Evolutionary conservation across 2,888 invertebrate genomes (phyloP).

Genomic region (Acleris holmiana): DNA sequence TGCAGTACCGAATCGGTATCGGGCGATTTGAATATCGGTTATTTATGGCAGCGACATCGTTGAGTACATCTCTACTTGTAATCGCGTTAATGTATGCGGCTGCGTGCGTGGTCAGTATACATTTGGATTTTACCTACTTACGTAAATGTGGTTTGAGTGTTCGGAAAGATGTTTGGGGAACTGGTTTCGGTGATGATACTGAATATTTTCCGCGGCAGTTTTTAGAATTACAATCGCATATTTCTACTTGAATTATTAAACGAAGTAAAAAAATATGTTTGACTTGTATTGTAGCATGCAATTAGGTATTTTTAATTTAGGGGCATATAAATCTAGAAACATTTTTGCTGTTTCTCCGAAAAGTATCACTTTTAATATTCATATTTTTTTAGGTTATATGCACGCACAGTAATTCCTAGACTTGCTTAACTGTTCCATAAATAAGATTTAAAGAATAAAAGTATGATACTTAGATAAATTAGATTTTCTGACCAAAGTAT

Average conservation of each 20-base stretch:
- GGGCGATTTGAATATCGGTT: conserved; percentile 80
- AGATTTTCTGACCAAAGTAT: too few species aligned
- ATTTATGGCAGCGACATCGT: conserved; percentile 75
- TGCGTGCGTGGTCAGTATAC: conserved; percentile 35
- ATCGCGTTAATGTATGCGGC: conserved; percentile 73
- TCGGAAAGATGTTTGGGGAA: conserved; percentile 8
- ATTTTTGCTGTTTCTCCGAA: background rate
- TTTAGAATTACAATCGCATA: too few species aligned
- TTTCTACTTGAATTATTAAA: too few species aligned
- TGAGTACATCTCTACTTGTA: conserved; percentile 72
- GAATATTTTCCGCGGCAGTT: conserved; percentile 7
- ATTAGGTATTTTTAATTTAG: too few species aligned
- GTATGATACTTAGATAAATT: too few species aligned
- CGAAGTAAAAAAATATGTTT: too few species aligned
- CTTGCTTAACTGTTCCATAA: too few species aligned
- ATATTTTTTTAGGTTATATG: too few species aligned
- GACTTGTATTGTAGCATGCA: too few species aligned
- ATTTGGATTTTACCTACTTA: conserved; percentile 34
- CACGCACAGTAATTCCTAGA: too few species aligned
- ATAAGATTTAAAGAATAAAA: too few species aligned
- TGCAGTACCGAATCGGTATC: conserved; percentile 83
- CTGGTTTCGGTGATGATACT: conserved; percentile 17
- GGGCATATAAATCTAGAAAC: too few species aligned
- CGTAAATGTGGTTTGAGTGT: conserved; percentile 27
- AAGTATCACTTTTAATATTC: background rate